These are phyloP conservation scores for Steinernema khuongi DNA, from an alignment of 1,140 invertebrate genomes.

Conservation along the genomic window DNA sequence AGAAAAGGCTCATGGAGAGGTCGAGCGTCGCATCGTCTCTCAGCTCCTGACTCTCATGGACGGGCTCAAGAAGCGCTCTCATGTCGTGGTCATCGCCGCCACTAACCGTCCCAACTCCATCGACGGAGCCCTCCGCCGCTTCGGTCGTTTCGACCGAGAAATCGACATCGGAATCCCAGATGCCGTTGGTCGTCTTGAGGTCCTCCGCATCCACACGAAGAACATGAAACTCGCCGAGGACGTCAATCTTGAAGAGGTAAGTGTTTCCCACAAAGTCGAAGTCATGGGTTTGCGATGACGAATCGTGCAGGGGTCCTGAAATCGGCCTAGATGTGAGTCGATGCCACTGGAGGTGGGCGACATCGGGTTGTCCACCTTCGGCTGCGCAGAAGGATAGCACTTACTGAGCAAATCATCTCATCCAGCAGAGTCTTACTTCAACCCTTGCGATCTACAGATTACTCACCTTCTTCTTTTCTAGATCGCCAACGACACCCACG, in stretches of 20 bases:
- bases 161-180: no score
- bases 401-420: background rate
- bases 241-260: constrained; percentile 87
- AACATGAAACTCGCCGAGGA: constrained; percentile 83
- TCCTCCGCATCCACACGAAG: no score
- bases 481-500: constrained; percentile 90
- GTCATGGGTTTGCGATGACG: constrained; percentile 36
- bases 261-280: constrained; percentile 19
- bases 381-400: constrained; percentile 15
- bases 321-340: constrained; percentile 42
- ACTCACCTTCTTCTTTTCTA: constrained; percentile 59
- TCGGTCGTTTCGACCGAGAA: constrained; percentile 94
- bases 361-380: background rate
- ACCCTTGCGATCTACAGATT: background rate
- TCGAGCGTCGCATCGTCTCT: constrained; percentile 94
- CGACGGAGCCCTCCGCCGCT: constrained; percentile 88
- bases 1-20: constrained; percentile 97
- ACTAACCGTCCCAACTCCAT: no score
- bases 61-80: constrained; percentile 93
- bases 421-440: background rate
- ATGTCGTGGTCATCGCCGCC: constrained; percentile 99
- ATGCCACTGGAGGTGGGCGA: constrained; percentile 5
- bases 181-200: no score
- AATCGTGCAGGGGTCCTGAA: constrained; percentile 52
- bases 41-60: constrained; percentile 97